Percentiles rank a stretch among this genome's conserved stretches.
Evolutionary conservation across 2,797 vertebrate species (phyloP).

Genomic region (Halcyon leucocephala): DNA sequence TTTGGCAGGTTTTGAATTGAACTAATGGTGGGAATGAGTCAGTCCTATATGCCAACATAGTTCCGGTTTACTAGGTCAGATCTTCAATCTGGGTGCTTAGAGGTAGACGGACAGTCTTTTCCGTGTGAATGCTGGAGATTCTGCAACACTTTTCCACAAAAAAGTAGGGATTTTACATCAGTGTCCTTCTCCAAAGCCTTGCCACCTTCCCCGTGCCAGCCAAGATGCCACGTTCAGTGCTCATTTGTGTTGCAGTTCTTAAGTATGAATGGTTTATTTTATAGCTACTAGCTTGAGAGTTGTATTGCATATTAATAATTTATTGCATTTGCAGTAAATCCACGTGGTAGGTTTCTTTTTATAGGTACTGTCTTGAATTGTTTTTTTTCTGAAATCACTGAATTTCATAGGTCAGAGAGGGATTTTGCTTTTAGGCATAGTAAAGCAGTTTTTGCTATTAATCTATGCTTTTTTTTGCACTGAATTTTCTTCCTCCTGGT

Average conservation of each 20-base stretch:
- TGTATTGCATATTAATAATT: background rate
- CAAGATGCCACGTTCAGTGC: background rate
- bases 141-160: background rate
- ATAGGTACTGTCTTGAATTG: background rate
- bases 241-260: background rate
- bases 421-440: background rate
- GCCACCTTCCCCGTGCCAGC: background rate
- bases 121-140: background rate
- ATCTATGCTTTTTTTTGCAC: background rate
- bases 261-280: background rate
- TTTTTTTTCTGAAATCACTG: background rate
- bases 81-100: background rate
- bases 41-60: background rate
- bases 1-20: background rate
- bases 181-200: background rate
- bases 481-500: slow-evolving; percentile 5
- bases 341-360: background rate
- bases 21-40: background rate
- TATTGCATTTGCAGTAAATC: background rate
- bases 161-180: background rate
- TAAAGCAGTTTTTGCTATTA: background rate
- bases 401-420: background rate
- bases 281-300: background rate
- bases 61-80: background rate
- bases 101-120: background rate